Evolutionary conservation across 2,888 invertebrate genomes (phyloP).

Genomic region (Tinea trinotella): DNA sequence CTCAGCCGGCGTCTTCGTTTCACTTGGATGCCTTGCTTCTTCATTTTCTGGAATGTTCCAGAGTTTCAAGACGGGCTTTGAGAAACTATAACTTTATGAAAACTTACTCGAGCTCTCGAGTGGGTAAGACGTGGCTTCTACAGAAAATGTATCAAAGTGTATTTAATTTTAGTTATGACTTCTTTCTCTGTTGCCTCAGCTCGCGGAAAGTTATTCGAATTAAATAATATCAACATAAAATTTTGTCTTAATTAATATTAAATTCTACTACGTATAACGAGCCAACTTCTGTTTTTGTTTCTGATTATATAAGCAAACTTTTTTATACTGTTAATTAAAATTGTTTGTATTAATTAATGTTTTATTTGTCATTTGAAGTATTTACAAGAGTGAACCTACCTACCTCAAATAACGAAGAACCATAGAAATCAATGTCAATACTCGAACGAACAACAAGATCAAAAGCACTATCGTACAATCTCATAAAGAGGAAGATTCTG

Average conservation of each 20-base stretch:
- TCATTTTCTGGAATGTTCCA: conserved; percentile 65
- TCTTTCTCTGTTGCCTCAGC: conserved; percentile 32
- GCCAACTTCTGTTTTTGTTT: conserved; percentile 7
- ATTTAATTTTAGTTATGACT: conserved; percentile 70
- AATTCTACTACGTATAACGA: conserved; percentile 7
- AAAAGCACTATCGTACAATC: conserved; percentile 32
- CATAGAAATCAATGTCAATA: background rate
- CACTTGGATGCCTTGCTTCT: conserved; percentile 62
- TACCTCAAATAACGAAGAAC: background rate
- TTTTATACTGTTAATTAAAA: conserved; percentile 1
- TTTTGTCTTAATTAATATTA: background rate
- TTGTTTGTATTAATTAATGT: conserved; percentile 6
- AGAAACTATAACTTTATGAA: conserved; percentile 69
- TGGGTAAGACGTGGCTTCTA: conserved; percentile 58
- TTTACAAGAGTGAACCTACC: background rate
- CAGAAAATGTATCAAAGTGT: conserved; percentile 67
- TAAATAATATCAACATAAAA: conserved; percentile 12
- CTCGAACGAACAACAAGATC: background rate
- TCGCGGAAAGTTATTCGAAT: conserved; percentile 11
- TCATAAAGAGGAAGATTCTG: conserved; percentile 54
- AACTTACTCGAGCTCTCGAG: conserved; percentile 59
- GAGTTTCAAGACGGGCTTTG: conserved; percentile 66
- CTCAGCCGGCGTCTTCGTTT: conserved; percentile 61
- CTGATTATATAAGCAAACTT: conserved; percentile 2
- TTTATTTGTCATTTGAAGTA: background rate